These are phyloP conservation scores for Aphelocoma californica DNA, from an alignment of 2,797 vertebrate genomes.

Conservation along the genomic window DNA sequence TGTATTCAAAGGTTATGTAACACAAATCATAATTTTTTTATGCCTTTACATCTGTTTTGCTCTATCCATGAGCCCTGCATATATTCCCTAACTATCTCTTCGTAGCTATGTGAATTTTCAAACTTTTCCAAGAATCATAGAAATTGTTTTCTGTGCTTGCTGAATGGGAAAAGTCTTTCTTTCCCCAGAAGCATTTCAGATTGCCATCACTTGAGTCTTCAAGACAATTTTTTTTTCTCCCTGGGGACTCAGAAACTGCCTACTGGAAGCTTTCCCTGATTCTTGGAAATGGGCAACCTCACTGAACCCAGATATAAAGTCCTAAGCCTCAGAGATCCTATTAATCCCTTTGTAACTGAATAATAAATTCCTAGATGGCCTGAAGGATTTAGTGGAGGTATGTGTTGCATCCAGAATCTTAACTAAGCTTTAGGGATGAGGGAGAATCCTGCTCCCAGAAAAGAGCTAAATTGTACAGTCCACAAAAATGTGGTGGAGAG, in stretches of 20 bases:
- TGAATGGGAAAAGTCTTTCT: neutral
- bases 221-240: neutral
- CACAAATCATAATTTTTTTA: neutral
- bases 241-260: neutral
- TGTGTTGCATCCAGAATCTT: neutral
- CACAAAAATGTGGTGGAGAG: neutral
- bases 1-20: neutral
- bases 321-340: neutral
- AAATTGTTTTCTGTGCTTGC: neutral
- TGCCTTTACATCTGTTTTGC: neutral
- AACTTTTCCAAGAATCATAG: neutral
- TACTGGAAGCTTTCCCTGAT: neutral
- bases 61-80: neutral
- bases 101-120: neutral
- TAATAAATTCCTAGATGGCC: neutral
- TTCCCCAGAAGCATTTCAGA: neutral
- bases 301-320: neutral
- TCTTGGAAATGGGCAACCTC: neutral
- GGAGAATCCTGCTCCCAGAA: neutral
- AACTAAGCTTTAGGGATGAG: neutral
- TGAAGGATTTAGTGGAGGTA: neutral
- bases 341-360: neutral
- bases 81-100: neutral
- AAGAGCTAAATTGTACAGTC: neutral
- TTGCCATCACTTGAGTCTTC: neutral